Percentiles rank a stretch among this genome's conserved stretches.
Evolutionary conservation across 2,797 vertebrate genomes (phyloP).

Genomic region (Sebastes melanostomus): DNA sequence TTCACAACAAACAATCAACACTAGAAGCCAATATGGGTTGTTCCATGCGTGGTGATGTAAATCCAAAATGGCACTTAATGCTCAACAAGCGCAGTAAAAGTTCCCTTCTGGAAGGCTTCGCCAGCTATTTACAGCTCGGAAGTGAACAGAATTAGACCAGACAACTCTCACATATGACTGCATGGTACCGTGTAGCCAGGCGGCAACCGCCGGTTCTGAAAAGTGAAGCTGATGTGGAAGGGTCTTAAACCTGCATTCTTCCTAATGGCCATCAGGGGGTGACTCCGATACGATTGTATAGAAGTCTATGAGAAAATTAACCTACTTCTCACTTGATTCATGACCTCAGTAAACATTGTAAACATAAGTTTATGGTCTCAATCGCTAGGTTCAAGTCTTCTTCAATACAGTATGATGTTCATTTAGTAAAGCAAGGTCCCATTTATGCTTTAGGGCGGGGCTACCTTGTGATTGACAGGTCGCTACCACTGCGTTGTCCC

Average conservation of each 20-base stretch:
- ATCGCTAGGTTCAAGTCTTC: too few species aligned
- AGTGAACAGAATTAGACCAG: not conserved
- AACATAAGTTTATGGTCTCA: too few species aligned
- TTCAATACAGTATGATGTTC: fast-evolving
- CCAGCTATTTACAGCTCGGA: not conserved
- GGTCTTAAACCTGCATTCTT: not conserved
- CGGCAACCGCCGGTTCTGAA: not conserved
- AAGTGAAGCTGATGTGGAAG: not conserved
- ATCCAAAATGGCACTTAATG: slow-evolving; percentile 37
- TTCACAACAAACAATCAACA: slow-evolving; percentile 52
- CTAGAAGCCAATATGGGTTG: not conserved
- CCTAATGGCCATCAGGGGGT: too few species aligned
- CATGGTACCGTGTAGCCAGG: not conserved
- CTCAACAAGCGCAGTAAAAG: slow-evolving; percentile 23
- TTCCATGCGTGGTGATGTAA: slow-evolving; percentile 31
- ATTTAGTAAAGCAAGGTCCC: fast-evolving
- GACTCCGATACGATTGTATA: too few species aligned
- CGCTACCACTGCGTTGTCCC: too few species aligned
- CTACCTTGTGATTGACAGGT: too few species aligned
- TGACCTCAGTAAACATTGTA: too few species aligned
- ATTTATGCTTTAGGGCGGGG: too few species aligned
- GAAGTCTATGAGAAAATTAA: too few species aligned
- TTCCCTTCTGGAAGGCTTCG: not conserved
- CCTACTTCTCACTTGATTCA: too few species aligned
- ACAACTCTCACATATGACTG: not conserved